phyloP scores from a whole-genome alignment of 2,888 invertebrate genomes.

The Eueremaeus valkanovi region DNA sequence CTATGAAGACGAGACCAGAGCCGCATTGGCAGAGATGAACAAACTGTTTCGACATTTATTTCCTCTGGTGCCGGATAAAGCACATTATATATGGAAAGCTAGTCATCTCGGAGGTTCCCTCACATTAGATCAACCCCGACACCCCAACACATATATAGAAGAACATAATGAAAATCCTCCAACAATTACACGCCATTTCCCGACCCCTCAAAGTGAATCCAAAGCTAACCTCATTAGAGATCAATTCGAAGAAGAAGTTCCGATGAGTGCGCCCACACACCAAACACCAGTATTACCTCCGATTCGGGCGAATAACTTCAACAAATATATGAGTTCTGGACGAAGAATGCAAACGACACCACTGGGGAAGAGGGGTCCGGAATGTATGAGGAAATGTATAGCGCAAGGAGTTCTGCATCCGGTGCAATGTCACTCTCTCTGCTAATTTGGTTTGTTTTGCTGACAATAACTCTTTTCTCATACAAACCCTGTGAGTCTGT shows the following conservation, averaged over 20 bases:
- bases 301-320: constrained; percentile 12
- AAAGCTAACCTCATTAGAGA: neutral
- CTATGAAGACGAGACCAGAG: constrained; percentile 42
- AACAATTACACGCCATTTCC: neutral
- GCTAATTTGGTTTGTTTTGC: constrained; percentile 47
- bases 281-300: constrained; percentile 18
- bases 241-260: neutral
- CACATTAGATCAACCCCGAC: constrained; percentile 13
- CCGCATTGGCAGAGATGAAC: constrained; percentile 45
- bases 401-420: constrained; percentile 52
- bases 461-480: neutral
- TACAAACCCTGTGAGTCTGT: neutral
- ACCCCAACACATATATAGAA: constrained; percentile 8
- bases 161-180: constrained; percentile 4
- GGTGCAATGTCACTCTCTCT: constrained; percentile 52
- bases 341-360: constrained; percentile 25
- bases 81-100: constrained; percentile 45
- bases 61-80: constrained; percentile 45
- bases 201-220: neutral
- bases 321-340: neutral
- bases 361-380: constrained; percentile 50
- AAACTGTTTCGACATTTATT: constrained; percentile 45
- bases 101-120: constrained; percentile 41
- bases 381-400: constrained; percentile 52
- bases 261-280: neutral